phyloP scores from a whole-genome alignment of 2,113 vertebrate genomes.

The Eidolon helvum region DNA sequence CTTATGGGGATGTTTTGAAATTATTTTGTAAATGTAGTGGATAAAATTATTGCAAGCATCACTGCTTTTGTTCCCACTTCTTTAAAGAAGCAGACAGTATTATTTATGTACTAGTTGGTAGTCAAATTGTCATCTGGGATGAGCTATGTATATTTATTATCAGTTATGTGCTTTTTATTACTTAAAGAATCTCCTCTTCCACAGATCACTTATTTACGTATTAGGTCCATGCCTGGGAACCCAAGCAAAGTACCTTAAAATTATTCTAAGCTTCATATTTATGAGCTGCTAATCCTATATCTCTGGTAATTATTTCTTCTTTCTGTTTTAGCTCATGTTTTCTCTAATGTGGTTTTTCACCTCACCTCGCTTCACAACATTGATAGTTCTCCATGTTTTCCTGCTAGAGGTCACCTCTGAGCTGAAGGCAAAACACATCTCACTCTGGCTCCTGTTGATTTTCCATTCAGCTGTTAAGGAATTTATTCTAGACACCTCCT shows the following conservation, averaged over 20 bases:
- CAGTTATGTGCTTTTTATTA: background rate
- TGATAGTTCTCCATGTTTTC: slow-evolving; percentile 32
- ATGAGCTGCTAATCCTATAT: slow-evolving; percentile 21
- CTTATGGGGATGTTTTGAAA: slow-evolving; percentile 64
- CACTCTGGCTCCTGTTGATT: slow-evolving; percentile 49
- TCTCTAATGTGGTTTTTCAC: slow-evolving; percentile 2
- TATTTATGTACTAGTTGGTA: slow-evolving; percentile 47
- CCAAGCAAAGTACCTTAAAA: background rate
- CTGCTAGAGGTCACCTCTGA: slow-evolving; percentile 54
- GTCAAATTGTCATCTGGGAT: slow-evolving; percentile 30
- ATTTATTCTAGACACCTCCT: slow-evolving; percentile 48
- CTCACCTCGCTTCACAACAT: slow-evolving; percentile 55
- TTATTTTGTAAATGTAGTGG: slow-evolving; percentile 63
- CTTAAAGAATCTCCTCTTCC: background rate
- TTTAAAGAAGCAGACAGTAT: slow-evolving; percentile 38
- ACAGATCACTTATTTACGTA: background rate
- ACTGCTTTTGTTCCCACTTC: background rate
- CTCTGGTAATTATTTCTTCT: slow-evolving; percentile 24
- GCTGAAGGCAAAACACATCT: slow-evolving; percentile 49
- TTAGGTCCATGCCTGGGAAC: background rate
- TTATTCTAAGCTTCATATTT: slow-evolving; percentile 9
- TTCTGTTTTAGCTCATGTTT: slow-evolving; percentile 13
- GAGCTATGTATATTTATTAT: slow-evolving; percentile 39
- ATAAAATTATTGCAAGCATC: slow-evolving; percentile 61
- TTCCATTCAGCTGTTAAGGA: slow-evolving; percentile 66